A percentile compares a stretch with the other conserved stretches of the same genome.
Conservation (phyloP, 2,113 vertebrate species). For the Sapajus apella region DNA sequence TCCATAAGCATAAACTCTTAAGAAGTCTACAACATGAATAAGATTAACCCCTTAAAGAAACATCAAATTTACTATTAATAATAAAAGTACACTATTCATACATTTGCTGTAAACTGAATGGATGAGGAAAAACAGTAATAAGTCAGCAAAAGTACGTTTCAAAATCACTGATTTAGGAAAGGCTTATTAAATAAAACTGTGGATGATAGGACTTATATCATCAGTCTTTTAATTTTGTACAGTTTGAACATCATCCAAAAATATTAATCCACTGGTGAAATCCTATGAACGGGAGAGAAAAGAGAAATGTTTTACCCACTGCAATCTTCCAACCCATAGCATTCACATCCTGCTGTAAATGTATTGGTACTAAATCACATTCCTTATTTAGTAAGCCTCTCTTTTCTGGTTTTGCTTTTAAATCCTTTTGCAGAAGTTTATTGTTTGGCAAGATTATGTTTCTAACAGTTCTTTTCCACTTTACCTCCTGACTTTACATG, state of each 20-base stretch:
- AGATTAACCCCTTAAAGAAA: constrained; percentile 35
- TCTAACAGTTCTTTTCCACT: constrained; percentile 18
- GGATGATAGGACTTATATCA: constrained; percentile 68
- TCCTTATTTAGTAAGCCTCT: constrained; percentile 19
- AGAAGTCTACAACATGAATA: constrained; percentile 56
- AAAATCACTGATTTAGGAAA: constrained; percentile 40
- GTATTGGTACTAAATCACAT: constrained; percentile 44
- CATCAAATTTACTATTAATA: constrained; percentile 63
- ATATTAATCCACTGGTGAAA: constrained; percentile 77
- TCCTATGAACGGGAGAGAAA: constrained; percentile 65
- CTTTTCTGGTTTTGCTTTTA: constrained; percentile 40
- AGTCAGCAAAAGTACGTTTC: constrained; percentile 51
- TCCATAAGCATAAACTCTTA: constrained; percentile 15
- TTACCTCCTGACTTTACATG: not conserved
- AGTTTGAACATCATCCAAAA: constrained; percentile 78
- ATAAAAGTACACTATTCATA: constrained; percentile 51
- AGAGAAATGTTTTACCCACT: constrained; percentile 61
- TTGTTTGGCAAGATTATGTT: constrained; percentile 34
- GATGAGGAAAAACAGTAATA: constrained; percentile 43
- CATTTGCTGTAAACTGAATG: constrained; percentile 61
- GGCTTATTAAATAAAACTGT: constrained; percentile 69
- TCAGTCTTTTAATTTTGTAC: constrained; percentile 74
- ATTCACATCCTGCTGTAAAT: constrained; percentile 68
- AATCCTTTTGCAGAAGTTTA: constrained; percentile 62
- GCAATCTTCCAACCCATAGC: constrained; percentile 55